Percentiles rank a stretch among this genome's conserved stretches.
phyloP scores from a whole-genome alignment of 2,888 invertebrate species.

The Hipparchia semele region DNA sequence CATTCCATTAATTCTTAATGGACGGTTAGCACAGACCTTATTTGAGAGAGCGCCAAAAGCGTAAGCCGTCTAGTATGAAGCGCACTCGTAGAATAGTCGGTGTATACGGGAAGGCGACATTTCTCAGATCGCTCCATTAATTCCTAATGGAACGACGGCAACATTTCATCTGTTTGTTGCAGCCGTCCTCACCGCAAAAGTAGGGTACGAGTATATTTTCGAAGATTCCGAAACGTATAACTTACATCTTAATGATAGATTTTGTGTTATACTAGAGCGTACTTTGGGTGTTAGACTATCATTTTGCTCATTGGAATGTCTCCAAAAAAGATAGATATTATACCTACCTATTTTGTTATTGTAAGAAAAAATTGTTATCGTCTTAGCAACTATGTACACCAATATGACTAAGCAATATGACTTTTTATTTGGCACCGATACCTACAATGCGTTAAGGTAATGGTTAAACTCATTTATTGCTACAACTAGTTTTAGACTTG shows the following conservation, averaged over 20 bases:
- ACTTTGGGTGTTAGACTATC: not conserved
- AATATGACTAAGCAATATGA: no score
- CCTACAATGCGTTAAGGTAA: no score
- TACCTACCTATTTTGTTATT: no score
- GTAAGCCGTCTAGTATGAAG: constrained; percentile 52
- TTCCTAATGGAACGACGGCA: constrained; percentile 78
- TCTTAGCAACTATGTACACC: no score
- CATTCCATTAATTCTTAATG: constrained; percentile 26
- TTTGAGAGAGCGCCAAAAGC: constrained; percentile 27
- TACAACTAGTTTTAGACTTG: no score
- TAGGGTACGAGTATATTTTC: constrained; percentile 69
- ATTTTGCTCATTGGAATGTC: not conserved
- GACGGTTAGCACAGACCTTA: constrained; percentile 23
- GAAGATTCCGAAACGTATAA: constrained; percentile 62
- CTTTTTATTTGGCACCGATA: no score
- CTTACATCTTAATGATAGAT: constrained; percentile 72
- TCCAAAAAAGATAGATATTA: no score
- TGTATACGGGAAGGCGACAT: constrained; percentile 80
- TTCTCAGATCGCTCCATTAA: constrained; percentile 80
- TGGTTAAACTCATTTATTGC: no score
- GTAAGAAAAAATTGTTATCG: no score
- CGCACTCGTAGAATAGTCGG: constrained; percentile 69
- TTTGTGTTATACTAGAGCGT: not conserved
- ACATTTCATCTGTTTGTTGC: constrained; percentile 81
- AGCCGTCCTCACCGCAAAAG: constrained; percentile 70